phyloP scores from a whole-genome alignment of 2,113 vertebrate species.

The Sander vitreus region DNA sequence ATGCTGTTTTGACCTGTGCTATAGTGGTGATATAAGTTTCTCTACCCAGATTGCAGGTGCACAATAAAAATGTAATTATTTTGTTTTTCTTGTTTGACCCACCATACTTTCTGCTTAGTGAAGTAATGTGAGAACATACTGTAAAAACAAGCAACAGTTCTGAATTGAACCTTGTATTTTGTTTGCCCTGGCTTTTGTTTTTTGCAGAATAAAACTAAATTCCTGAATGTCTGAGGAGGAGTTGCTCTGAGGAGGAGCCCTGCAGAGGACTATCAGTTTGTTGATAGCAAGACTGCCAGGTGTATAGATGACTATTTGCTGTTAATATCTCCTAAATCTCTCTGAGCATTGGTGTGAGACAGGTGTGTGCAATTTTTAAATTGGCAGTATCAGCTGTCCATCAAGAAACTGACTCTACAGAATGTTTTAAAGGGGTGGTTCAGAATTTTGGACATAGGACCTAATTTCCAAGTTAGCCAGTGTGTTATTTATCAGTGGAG shows the following conservation, averaged over 20 bases:
- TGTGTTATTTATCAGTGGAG: too few species aligned
- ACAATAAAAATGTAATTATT: neutral
- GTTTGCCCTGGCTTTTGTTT: neutral
- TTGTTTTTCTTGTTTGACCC: neutral
- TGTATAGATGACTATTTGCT: slow-evolving; percentile 40
- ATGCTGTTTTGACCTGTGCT: slow-evolving; percentile 32
- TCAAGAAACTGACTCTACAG: slow-evolving; percentile 15
- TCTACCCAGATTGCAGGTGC: slow-evolving; percentile 4
- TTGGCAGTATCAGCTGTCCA: neutral
- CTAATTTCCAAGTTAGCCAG: too few species aligned
- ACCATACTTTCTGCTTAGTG: slow-evolving; percentile 2
- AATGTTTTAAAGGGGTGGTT: neutral
- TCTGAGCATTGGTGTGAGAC: slow-evolving; percentile 27
- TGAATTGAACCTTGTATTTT: neutral
- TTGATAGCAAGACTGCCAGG: slow-evolving; percentile 25
- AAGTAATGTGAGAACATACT: slow-evolving; percentile 35
- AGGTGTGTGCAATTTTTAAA: slow-evolving; percentile 36
- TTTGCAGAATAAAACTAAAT: slow-evolving; percentile 10
- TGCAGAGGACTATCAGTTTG: slow-evolving; percentile 24
- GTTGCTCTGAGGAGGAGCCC: slow-evolving; percentile 6
- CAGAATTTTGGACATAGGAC: too few species aligned
- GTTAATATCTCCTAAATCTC: slow-evolving; percentile 48
- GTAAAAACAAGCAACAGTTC: neutral
- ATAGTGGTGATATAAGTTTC: slow-evolving; percentile 7
- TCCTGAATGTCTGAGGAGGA: slow-evolving; percentile 24